A percentile compares a stretch with the other conserved stretches of the same genome.
phyloP scores from a whole-genome alignment of 2,888 invertebrate genomes.

The Macrophya alboannulata region DNA sequence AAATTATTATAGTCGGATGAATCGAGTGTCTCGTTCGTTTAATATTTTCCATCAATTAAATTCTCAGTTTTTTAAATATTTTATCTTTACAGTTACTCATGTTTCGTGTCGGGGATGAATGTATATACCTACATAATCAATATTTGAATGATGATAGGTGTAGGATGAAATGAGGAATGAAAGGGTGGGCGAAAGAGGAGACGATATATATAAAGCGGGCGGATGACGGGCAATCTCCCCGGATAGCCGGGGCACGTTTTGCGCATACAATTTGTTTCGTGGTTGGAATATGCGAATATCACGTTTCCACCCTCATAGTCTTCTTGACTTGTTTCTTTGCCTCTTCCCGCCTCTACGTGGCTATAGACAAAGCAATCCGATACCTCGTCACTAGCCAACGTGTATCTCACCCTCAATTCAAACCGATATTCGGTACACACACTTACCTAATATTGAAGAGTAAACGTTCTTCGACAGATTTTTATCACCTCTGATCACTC shows the following conservation, averaged over 20 bases:
- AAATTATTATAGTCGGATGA: constrained; percentile 20
- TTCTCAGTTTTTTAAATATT: neutral
- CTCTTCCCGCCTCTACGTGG: constrained; percentile 14
- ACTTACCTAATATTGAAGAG: neutral
- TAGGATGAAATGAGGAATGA: constrained; percentile 39
- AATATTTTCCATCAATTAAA: neutral
- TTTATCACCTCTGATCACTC: neutral
- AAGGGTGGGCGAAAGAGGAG: constrained; percentile 31
- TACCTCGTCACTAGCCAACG: constrained; percentile 43
- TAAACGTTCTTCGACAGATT: neutral
- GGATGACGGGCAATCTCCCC: constrained; percentile 54
- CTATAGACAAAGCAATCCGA: constrained; percentile 49
- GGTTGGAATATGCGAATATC: constrained; percentile 56
- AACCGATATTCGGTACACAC: neutral
- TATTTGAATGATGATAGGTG: constrained; percentile 30
- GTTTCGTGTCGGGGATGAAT: neutral
- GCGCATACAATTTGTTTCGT: constrained; percentile 56
- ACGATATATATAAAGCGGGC: constrained; percentile 47
- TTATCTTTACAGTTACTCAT: neutral
- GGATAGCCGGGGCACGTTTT: constrained; percentile 53
- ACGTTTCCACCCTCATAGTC: constrained; percentile 54
- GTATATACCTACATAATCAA: neutral
- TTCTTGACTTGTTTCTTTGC: constrained; percentile 53
- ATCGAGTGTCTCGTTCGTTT: neutral
- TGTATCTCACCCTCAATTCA: constrained; percentile 23